These are phyloP conservation scores for Cottus gobio DNA, from an alignment of 2,113 vertebrate species.

Conservation along the genomic window DNA sequence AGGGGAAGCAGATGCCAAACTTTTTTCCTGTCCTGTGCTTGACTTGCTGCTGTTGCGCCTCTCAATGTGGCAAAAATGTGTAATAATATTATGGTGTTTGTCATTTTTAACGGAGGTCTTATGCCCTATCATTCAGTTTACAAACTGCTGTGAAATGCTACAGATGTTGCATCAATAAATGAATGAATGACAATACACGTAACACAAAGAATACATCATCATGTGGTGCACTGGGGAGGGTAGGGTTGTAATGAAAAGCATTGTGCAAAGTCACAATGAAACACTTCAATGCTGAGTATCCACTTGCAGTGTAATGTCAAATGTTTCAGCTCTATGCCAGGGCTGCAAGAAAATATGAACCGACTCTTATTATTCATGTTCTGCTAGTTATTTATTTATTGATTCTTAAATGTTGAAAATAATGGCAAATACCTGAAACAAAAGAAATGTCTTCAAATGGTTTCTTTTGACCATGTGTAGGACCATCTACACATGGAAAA, in stretches of 20 bases:
- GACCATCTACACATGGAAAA: background rate
- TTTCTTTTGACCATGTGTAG: background rate
- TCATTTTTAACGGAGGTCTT: background rate
- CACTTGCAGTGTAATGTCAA: background rate
- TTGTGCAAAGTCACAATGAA: constrained; percentile 32
- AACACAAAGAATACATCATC: constrained; percentile 24
- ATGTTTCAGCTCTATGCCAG: background rate
- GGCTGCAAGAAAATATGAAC: background rate
- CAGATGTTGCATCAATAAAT: constrained; percentile 58
- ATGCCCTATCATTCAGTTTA: constrained; percentile 25
- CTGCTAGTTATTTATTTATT: constrained; percentile 1
- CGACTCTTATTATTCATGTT: background rate
- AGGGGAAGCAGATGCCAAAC: background rate
- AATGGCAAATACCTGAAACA: background rate
- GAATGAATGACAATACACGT: constrained; percentile 34
- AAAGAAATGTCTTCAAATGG: background rate
- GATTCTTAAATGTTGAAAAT: constrained; percentile 8
- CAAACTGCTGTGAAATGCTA: constrained; percentile 38
- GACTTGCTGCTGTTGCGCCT: background rate
- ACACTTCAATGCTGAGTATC: background rate
- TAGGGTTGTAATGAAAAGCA: constrained; percentile 9
- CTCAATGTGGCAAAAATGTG: background rate
- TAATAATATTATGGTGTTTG: background rate
- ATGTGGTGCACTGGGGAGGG: constrained; percentile 10
- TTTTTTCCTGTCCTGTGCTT: constrained; percentile 2